phyloP scores from a whole-genome alignment of 2,113 vertebrate species.

The Hepsetus odoe region DNA sequence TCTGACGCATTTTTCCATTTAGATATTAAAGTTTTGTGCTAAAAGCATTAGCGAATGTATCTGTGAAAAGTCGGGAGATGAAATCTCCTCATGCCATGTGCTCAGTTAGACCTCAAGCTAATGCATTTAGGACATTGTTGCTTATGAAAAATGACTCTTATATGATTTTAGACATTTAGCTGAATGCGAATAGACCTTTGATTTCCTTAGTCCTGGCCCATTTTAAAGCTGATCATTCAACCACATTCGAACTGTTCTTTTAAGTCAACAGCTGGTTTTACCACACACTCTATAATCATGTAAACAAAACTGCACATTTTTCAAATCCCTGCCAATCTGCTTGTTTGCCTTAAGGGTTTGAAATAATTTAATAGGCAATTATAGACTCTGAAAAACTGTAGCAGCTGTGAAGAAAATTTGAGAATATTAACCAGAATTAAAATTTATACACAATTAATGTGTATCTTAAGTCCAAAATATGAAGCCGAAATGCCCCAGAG shows the following conservation, averaged over 20 bases:
- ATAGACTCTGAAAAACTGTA: conserved; percentile 22
- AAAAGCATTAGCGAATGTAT: background rate
- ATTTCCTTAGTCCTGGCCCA: background rate
- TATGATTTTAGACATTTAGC: background rate
- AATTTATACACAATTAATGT: conserved; percentile 33
- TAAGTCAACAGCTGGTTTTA: background rate
- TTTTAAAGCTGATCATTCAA: background rate
- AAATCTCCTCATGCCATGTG: background rate
- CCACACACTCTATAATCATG: background rate
- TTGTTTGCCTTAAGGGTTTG: conserved; percentile 49
- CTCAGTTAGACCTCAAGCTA: background rate
- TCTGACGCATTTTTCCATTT: background rate
- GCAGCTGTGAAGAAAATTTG: conserved; percentile 11
- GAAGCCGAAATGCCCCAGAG: conserved; percentile 37
- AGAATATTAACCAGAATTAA: conserved; percentile 2
- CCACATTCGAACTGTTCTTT: background rate
- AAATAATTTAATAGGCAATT: conserved; percentile 42
- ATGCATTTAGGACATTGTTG: background rate
- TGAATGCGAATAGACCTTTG: background rate
- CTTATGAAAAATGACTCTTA: background rate
- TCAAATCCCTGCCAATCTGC: conserved; percentile 19
- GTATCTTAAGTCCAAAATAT: conserved; percentile 39
- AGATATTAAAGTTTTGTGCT: background rate
- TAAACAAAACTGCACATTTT: background rate
- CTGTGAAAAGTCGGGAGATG: background rate